Evolutionary conservation across 2,797 vertebrate genomes (phyloP).

Genomic region (Gobio occitaniae): DNA sequence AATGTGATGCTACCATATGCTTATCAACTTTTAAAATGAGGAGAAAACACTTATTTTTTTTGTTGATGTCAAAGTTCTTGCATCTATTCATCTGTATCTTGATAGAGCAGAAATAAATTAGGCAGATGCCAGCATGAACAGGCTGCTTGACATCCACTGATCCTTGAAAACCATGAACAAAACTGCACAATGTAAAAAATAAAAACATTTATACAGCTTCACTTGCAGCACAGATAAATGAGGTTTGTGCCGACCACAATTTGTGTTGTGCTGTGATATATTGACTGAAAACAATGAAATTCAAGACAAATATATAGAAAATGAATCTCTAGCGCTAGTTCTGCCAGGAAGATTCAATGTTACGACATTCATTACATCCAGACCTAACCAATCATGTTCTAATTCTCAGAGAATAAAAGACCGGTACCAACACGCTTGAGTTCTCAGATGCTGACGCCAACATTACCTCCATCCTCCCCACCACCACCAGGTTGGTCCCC

Average conservation of each 20-base stretch:
- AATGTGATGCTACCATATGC: neutral
- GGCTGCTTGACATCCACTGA: slow-evolving; percentile 2
- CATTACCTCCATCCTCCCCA: no score
- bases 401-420: no score
- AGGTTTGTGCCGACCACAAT: slow-evolving; percentile 1
- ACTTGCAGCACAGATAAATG: slow-evolving; percentile 9
- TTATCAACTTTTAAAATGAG: neutral
- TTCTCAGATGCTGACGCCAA: no score
- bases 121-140: neutral
- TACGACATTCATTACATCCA: no score
- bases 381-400: no score
- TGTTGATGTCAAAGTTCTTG: neutral
- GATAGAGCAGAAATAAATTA: neutral
- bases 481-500: no score
- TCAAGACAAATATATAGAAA: neutral
- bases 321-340: no score
- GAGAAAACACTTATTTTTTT: neutral
- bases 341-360: no score
- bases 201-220: neutral
- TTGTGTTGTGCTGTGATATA: slow-evolving; percentile 15
- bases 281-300: slow-evolving; percentile 11
- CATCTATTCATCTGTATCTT: neutral
- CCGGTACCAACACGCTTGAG: no score
- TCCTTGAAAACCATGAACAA: slow-evolving; percentile 7
- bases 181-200: neutral